phyloP scores from a whole-genome alignment of 2,113 vertebrate genomes.

The Haemorhous mexicanus region DNA sequence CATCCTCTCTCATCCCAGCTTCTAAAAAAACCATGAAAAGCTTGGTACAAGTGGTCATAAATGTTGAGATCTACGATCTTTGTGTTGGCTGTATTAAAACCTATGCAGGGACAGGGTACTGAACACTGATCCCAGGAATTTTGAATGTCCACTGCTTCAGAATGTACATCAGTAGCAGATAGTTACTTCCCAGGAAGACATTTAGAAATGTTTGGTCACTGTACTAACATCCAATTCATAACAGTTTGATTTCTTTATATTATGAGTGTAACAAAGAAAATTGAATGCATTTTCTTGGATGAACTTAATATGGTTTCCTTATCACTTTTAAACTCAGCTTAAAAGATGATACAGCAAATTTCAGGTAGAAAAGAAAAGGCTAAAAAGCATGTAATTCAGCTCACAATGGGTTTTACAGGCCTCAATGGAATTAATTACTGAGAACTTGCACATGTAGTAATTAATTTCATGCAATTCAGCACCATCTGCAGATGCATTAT shows the following conservation, averaged over 20 bases:
- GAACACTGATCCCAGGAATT: neutral
- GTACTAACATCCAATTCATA: neutral
- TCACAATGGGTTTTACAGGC: conserved; percentile 58
- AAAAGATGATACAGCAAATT: conserved; percentile 45
- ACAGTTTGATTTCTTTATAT: neutral
- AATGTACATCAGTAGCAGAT: neutral
- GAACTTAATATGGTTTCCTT: neutral
- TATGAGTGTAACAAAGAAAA: neutral
- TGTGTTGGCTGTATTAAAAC: neutral
- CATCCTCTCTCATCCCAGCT: neutral
- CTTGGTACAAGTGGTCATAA: neutral
- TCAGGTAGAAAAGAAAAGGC: conserved; percentile 51
- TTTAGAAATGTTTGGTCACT: neutral
- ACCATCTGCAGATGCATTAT: conserved; percentile 69
- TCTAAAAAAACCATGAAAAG: neutral
- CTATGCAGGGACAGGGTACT: neutral
- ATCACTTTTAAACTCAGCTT: conserved; percentile 15
- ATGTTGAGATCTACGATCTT: neutral
- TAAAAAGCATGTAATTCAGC: conserved; percentile 60
- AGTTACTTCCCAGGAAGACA: neutral
- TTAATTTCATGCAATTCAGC: conserved; percentile 75
- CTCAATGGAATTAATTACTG: conserved; percentile 72
- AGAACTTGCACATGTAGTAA: conserved; percentile 69
- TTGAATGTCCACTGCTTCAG: neutral
- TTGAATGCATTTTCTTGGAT: neutral